A percentile compares a stretch with the other conserved stretches of the same genome.
Evolutionary conservation across 2,113 vertebrate species (phyloP).

Genomic region (Tychaedon coryphoeus): DNA sequence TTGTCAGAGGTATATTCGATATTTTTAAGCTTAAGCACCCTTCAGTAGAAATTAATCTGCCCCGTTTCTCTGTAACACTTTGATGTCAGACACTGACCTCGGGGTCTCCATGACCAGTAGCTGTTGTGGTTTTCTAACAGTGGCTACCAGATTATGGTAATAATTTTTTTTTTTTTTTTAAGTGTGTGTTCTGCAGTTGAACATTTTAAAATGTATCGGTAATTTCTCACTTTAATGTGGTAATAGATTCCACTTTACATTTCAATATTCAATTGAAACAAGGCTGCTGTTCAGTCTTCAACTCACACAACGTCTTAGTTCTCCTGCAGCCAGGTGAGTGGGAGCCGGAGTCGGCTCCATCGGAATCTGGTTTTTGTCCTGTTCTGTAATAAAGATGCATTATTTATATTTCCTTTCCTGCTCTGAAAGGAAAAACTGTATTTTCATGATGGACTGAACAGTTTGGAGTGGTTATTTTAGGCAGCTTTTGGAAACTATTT

Average conservation of each 20-base stretch:
- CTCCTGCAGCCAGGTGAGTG: constrained; percentile 36
- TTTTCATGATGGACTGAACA: constrained; percentile 74
- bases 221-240: constrained; percentile 48
- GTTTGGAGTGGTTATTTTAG: constrained; percentile 78
- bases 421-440: constrained; percentile 62
- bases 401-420: constrained; percentile 79
- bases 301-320: constrained; percentile 48
- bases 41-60: constrained; percentile 25
- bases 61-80: constrained; percentile 52
- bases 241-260: constrained; percentile 52
- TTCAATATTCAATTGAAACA: constrained; percentile 11
- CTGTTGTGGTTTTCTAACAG: constrained; percentile 61
- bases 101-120: constrained; percentile 32
- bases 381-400: constrained; percentile 70
- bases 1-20: constrained; percentile 48
- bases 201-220: constrained; percentile 24
- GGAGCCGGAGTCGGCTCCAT: constrained; percentile 39
- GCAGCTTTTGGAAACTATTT: constrained; percentile 76
- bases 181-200: constrained; percentile 57
- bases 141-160: constrained; percentile 30
- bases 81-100: constrained; percentile 34
- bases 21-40: constrained; percentile 62
- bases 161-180: not conserved
- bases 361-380: constrained; percentile 38
- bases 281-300: constrained; percentile 57